Evolutionary conservation across 2,113 vertebrate genomes (phyloP).

Genomic region (Pampusana beccarii): DNA sequence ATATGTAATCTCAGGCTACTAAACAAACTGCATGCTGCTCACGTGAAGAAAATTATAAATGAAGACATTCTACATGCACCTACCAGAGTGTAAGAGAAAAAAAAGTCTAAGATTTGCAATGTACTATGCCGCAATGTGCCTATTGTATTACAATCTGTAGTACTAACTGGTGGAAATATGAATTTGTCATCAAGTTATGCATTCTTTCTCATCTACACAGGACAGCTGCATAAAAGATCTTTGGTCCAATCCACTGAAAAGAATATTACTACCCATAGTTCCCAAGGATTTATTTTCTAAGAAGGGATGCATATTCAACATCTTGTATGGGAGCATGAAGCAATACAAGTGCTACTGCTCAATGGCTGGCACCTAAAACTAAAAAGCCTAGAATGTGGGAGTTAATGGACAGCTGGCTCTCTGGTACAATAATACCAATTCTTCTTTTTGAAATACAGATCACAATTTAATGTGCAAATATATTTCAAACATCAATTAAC

Average conservation of each 20-base stretch:
- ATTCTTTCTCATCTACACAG: neutral
- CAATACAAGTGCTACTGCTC: neutral
- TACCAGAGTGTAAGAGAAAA: neutral
- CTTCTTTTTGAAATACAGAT: neutral
- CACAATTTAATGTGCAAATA: neutral
- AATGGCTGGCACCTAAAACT: neutral
- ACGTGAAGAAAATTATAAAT: neutral
- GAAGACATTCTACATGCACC: neutral
- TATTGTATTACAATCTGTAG: neutral
- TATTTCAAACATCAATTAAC: neutral
- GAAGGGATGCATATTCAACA: neutral
- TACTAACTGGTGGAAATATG: neutral
- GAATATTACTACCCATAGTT: neutral
- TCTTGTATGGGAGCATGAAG: neutral
- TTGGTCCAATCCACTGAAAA: neutral
- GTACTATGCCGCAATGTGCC: neutral
- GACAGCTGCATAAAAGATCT: neutral
- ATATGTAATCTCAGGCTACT: neutral
- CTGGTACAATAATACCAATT: neutral
- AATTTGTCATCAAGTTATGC: neutral
- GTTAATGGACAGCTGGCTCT: neutral
- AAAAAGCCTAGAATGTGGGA: neutral
- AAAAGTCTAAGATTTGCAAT: neutral
- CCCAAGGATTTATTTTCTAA: neutral
- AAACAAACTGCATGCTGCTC: neutral